Percentiles rank a stretch among this genome's conserved stretches.
These are phyloP conservation scores for Coelopa pilipes DNA, from an alignment of 2,888 invertebrate genomes.

Conservation along the genomic window DNA sequence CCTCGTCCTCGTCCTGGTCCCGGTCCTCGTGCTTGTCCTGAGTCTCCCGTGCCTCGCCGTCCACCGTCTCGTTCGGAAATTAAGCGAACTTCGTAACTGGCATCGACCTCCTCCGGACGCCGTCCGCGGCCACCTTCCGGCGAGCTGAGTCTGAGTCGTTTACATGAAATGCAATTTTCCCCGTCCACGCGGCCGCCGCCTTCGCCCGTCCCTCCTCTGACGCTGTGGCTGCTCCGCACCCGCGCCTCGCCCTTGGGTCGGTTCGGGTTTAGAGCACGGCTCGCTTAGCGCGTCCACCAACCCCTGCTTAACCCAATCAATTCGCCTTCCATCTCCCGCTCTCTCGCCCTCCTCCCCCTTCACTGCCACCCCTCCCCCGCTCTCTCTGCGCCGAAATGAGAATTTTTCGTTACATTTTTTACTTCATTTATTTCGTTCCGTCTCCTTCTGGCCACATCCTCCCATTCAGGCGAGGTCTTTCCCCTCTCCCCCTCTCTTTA, in stretches of 20 bases:
- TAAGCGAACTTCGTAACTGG: too few species aligned
- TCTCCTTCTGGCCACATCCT: constrained; percentile 7
- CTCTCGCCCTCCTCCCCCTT: constrained; percentile 7
- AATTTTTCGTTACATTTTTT: constrained; percentile 36
- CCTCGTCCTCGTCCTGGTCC: too few species aligned
- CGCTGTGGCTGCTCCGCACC: background rate
- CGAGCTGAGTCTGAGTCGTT: background rate
- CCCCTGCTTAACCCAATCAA: constrained; percentile 39
- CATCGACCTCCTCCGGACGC: too few species aligned
- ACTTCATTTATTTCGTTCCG: background rate
- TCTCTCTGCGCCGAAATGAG: constrained; percentile 31
- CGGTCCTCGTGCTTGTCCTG: too few species aligned
- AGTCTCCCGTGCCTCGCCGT: too few species aligned
- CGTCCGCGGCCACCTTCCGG: too few species aligned
- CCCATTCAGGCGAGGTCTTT: constrained; percentile 23
- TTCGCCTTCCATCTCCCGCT: background rate
- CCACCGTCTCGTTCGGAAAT: too few species aligned
- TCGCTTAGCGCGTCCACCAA: constrained; percentile 31
- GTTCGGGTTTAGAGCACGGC: constrained; percentile 58
- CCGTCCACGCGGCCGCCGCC: background rate
- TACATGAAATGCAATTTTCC: constrained; percentile 21
- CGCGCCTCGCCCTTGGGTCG: too few species aligned
- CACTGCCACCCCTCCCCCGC: constrained; percentile 43
- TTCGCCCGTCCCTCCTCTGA: background rate
- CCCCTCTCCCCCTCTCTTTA: constrained; percentile 29